Conservation (phyloP, 2,797 vertebrate species). For the Hozukius guyotensis region DNA sequence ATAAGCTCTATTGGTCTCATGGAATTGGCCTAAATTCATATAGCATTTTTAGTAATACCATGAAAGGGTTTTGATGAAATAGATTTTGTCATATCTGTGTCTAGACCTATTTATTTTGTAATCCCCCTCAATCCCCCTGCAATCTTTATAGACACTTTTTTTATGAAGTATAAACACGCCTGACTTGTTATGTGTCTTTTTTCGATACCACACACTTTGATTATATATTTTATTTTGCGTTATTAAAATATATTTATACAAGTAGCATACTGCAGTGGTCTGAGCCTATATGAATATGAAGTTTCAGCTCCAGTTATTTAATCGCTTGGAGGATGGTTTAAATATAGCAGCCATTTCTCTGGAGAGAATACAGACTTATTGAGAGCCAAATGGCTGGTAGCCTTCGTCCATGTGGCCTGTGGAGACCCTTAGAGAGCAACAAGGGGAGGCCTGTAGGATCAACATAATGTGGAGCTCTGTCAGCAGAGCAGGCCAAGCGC, state of each 20-base stretch:
- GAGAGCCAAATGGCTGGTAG: constrained; percentile 37
- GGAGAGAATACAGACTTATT: constrained; percentile 18
- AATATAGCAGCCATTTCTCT: constrained; percentile 26
- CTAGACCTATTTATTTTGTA: constrained; percentile 6
- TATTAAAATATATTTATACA: neutral
- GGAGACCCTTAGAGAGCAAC: constrained; percentile 63
- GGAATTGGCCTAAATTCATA: constrained; percentile 24
- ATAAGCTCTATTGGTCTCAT: constrained; percentile 29
- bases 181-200: neutral
- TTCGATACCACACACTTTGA: neutral
- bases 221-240: neutral
- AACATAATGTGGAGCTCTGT: constrained; percentile 81
- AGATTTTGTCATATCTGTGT: neutral
- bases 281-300: no score
- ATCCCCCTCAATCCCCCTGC: neutral
- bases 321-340: neutral
- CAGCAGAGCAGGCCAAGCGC: constrained; percentile 53
- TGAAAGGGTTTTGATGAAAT: constrained; percentile 16
- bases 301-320: constrained; percentile 4
- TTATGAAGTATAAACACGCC: neutral
- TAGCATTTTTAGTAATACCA: constrained; percentile 20
- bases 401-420: constrained; percentile 43
- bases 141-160: neutral
- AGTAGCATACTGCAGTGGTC: neutral
- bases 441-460: constrained; percentile 72